Percentiles rank a stretch among this genome's conserved stretches.
Conservation (phyloP, 2,888 invertebrate species). For the Ferrisia virgata region DNA sequence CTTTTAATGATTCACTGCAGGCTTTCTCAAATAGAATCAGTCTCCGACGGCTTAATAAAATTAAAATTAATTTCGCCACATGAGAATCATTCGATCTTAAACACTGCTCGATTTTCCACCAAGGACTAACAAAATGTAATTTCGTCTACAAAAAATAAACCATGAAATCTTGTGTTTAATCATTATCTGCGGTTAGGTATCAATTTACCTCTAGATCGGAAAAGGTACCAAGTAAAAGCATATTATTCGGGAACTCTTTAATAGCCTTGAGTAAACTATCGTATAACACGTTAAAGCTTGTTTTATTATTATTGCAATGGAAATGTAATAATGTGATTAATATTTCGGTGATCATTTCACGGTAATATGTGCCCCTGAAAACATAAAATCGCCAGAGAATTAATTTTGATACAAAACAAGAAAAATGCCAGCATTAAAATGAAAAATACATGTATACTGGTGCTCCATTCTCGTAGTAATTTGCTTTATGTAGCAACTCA, state of each 20-base stretch:
- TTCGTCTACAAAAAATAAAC: conserved; percentile 20
- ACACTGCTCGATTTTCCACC: conserved; percentile 37
- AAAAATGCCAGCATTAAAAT: neutral
- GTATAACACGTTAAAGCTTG: conserved; percentile 47
- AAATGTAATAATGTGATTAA: conserved; percentile 53
- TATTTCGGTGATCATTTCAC: conserved; percentile 56
- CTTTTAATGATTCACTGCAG: neutral
- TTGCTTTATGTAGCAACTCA: conserved; percentile 5
- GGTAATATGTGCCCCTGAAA: conserved; percentile 49
- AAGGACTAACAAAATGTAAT: conserved; percentile 21
- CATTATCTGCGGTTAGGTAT: neutral
- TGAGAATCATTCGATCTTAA: conserved; percentile 24
- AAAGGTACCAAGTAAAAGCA: conserved; percentile 58
- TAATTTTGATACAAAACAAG: neutral
- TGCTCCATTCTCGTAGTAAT: neutral
- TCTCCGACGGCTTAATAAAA: neutral
- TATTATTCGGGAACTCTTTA: conserved; percentile 60
- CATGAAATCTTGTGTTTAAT: neutral
- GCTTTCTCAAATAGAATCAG: conserved; percentile 28
- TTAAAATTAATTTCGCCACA: conserved; percentile 8
- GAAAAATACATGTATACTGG: conserved; percentile 19
- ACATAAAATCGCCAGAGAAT: neutral
- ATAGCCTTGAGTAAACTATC: conserved; percentile 54
- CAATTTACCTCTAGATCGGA: conserved; percentile 56
- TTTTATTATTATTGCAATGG: conserved; percentile 48